Conservation (phyloP, 1,140 invertebrate genomes). For the Drosophila nigrodunni region DNA sequence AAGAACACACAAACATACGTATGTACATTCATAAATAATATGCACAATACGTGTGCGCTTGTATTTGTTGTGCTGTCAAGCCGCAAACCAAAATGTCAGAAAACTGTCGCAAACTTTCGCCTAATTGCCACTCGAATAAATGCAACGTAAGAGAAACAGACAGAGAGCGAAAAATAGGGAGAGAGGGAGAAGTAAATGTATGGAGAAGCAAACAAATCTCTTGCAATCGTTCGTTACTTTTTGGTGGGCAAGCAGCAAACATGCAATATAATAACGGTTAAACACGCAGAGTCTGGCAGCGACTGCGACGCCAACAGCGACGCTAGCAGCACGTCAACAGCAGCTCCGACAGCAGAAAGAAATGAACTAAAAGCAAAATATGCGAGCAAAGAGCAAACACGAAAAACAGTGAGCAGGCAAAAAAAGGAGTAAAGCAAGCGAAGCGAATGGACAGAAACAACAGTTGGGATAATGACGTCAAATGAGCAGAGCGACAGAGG, state of each 20-base stretch:
- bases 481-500: conserved; percentile 34
- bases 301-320: not conserved
- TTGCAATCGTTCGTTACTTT: conserved; percentile 20
- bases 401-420: not conserved
- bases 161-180: not conserved
- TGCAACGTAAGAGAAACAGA: conserved; percentile 9
- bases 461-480: conserved; percentile 55
- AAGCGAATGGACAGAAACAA: conserved; percentile 33
- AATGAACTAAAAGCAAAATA: conserved; percentile 15
- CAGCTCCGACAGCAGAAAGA: not conserved
- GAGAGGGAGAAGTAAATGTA: not conserved
- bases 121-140: conserved; percentile 43
- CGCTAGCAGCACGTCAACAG: not conserved
- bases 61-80: conserved; percentile 39
- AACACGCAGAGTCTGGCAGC: conserved; percentile 38
- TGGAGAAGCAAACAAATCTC: conserved; percentile 27
- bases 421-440: not conserved
- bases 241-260: conserved; percentile 19
- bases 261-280: conserved; percentile 49
- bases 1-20: conserved; percentile 6
- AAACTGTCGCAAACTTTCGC: conserved; percentile 49
- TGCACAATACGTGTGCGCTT: not conserved
- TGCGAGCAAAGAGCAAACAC: conserved; percentile 17
- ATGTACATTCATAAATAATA: not conserved
- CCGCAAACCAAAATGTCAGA: conserved; percentile 47